phyloP scores from a whole-genome alignment of 2,113 vertebrate species.

The Craseonycteris thonglongyai region DNA sequence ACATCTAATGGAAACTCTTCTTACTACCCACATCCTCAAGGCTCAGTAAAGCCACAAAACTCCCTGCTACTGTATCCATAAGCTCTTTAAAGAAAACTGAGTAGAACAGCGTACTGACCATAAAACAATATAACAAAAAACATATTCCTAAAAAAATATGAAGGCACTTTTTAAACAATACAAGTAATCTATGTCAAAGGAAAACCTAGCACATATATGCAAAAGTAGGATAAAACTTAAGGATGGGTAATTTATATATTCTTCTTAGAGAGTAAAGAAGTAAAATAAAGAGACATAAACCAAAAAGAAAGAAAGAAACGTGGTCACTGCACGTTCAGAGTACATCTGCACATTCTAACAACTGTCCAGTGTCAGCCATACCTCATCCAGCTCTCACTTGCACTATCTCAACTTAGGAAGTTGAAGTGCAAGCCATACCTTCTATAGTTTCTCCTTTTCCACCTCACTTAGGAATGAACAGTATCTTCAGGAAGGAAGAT shows the following conservation, averaged over 20 bases:
- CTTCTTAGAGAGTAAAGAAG: not conserved
- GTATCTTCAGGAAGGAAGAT: not conserved
- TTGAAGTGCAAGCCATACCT: not conserved
- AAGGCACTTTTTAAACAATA: conserved; percentile 26
- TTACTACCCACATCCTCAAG: not conserved
- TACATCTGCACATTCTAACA: not conserved
- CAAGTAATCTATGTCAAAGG: not conserved
- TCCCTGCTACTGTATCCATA: not conserved
- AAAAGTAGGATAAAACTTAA: conserved; percentile 35
- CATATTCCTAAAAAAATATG: not conserved
- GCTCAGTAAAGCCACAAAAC: not conserved
- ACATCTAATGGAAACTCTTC: not conserved
- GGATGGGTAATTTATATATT: not conserved
- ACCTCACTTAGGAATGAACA: not conserved
- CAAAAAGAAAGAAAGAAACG: not conserved
- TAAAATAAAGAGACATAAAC: not conserved
- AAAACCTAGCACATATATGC: not conserved
- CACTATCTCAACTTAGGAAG: not conserved
- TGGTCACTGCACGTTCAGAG: not conserved
- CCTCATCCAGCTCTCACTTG: not conserved
- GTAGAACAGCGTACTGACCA: not conserved
- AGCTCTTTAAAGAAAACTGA: conserved; percentile 6
- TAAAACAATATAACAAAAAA: conserved; percentile 1
- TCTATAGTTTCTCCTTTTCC: not conserved
- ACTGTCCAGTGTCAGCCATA: not conserved